Percentiles rank a stretch among this genome's conserved stretches.
phyloP scores from a whole-genome alignment of 2,888 invertebrate genomes.

The Ophion ellenae region DNA sequence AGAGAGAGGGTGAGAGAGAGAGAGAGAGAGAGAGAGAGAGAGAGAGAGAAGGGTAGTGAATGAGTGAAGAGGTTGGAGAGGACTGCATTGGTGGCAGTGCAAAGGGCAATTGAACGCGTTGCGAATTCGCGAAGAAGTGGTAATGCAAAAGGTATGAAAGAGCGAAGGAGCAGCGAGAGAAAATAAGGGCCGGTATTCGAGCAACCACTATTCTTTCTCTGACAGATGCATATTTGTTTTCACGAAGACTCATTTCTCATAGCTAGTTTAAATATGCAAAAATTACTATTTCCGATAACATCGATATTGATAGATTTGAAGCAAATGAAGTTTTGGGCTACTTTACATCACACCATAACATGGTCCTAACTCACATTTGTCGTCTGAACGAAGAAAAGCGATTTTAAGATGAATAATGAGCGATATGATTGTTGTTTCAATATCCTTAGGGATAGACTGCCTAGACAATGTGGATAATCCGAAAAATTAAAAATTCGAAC shows the following conservation, averaged over 20 bases:
- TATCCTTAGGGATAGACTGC: too few species aligned
- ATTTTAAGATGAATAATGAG: too few species aligned
- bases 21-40: neutral
- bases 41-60: slow-evolving; percentile 62
- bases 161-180: neutral
- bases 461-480: too few species aligned
- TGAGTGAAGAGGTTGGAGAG: slow-evolving; percentile 47
- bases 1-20: neutral
- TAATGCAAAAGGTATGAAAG: neutral
- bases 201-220: slow-evolving; percentile 25
- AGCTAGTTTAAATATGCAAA: neutral
- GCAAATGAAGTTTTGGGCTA: neutral
- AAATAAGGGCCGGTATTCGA: slow-evolving; percentile 27
- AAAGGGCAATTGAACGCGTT: slow-evolving; percentile 70
- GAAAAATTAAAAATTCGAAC: too few species aligned
- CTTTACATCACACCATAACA: too few species aligned
- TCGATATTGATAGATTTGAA: neutral
- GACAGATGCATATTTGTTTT: slow-evolving; percentile 35
- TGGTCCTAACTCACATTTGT: too few species aligned
- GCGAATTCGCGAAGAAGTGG: slow-evolving; percentile 37
- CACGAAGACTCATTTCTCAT: slow-evolving; percentile 1
- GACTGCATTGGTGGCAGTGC: slow-evolving; percentile 27
- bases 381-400: too few species aligned
- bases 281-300: neutral
- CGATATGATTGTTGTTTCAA: too few species aligned